Percentiles rank a stretch among this genome's conserved stretches.
Conservation (phyloP, 1,140 invertebrate species). For the Choristoneura fumiferana region DNA sequence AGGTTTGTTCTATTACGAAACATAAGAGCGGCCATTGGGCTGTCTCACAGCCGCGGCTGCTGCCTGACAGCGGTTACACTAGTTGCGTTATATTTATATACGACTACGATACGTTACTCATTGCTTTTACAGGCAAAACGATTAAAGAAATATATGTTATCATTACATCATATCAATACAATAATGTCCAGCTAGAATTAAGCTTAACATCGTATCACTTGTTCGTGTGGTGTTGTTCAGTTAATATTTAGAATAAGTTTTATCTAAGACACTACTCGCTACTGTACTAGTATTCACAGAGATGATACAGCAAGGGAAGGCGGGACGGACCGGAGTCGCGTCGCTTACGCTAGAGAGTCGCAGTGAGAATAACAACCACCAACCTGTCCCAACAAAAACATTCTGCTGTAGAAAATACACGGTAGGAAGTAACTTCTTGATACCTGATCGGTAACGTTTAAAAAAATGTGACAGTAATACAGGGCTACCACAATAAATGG, state of each 20-base stretch:
- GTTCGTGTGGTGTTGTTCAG: slow-evolving; percentile 71
- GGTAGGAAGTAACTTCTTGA: too few relatives aligned
- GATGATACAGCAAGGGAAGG: slow-evolving; percentile 69
- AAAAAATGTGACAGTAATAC: too few relatives aligned
- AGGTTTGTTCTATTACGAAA: slow-evolving; percentile 25
- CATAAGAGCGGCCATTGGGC: slow-evolving; percentile 40
- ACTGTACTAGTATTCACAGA: slow-evolving; percentile 74
- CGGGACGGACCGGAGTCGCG: slow-evolving; percentile 35
- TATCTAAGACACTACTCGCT: slow-evolving; percentile 73
- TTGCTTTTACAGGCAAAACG: slow-evolving; percentile 63
- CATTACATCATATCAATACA: slow-evolving; percentile 39
- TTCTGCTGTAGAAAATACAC: too few relatives aligned
- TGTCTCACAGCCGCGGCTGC: slow-evolving; percentile 56
- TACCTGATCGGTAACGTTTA: too few relatives aligned
- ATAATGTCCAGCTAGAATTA: slow-evolving; percentile 61
- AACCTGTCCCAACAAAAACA: too few relatives aligned
- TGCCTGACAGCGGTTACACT: slow-evolving; percentile 40
- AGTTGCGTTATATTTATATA: slow-evolving; percentile 30
- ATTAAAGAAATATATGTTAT: slow-evolving; percentile 63
- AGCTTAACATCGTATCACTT: slow-evolving; percentile 72
- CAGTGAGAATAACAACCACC: too few relatives aligned
- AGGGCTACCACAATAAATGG: slow-evolving; percentile 9
- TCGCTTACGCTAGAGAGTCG: too few relatives aligned
- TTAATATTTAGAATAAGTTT: slow-evolving; percentile 74
- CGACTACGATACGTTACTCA: slow-evolving; percentile 51